A percentile compares a stretch with the other conserved stretches of the same genome.
Evolutionary conservation across 2,113 vertebrate species (phyloP).

Genomic region (Eurystomus gularis): DNA sequence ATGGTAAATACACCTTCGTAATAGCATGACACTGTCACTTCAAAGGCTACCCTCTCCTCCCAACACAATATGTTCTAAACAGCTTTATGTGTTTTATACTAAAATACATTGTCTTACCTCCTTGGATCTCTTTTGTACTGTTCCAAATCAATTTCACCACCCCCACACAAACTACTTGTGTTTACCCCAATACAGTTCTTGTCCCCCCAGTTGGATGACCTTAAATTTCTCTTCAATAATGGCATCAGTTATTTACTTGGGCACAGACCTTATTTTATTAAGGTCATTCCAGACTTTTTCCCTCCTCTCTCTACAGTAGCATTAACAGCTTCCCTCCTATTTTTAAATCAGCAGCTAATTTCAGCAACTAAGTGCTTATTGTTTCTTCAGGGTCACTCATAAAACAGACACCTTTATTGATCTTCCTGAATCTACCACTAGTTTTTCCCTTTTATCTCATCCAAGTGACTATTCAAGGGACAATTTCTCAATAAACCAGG

Average conservation of each 20-base stretch:
- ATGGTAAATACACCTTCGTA: not conserved
- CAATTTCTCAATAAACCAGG: slow-evolving; percentile 40
- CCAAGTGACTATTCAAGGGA: not conserved
- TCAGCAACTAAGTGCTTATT: slow-evolving; percentile 63
- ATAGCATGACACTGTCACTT: not conserved
- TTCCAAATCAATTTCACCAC: not conserved
- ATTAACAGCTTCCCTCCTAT: slow-evolving; percentile 63
- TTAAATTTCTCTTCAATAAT: not conserved
- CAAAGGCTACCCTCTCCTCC: not conserved
- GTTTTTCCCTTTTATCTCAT: slow-evolving; percentile 46
- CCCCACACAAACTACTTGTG: not conserved
- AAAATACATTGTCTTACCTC: not conserved
- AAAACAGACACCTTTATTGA: slow-evolving; percentile 63
- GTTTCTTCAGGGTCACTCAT: slow-evolving; percentile 64
- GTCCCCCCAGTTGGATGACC: not conserved
- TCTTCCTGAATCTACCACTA: slow-evolving; percentile 35
- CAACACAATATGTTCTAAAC: not conserved
- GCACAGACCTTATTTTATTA: slow-evolving; percentile 12
- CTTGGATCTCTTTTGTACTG: not conserved
- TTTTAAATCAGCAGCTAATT: slow-evolving; percentile 66
- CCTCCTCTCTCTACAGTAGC: not conserved
- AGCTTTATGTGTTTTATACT: not conserved
- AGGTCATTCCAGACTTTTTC: slow-evolving; percentile 52
- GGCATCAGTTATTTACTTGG: slow-evolving; percentile 1
- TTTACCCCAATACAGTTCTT: not conserved